Percentiles rank a stretch among this genome's conserved stretches.
Conservation (phyloP, 2,113 vertebrate genomes). For the Noturus placidus region DNA sequence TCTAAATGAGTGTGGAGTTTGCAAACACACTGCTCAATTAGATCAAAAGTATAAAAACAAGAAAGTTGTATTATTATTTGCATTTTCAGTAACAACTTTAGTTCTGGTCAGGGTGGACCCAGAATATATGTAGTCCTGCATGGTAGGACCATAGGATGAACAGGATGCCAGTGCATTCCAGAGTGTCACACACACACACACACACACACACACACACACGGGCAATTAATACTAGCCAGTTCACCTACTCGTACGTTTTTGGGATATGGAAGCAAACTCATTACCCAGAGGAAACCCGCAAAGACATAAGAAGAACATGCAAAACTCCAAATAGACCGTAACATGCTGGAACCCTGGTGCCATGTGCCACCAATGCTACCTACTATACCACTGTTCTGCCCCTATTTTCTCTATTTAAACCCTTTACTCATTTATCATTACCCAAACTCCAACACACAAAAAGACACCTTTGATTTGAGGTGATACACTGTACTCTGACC, state of each 20-base stretch:
- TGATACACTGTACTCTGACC: conserved; percentile 71
- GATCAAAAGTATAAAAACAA: not conserved
- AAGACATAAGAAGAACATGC: not conserved
- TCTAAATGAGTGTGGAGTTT: not conserved
- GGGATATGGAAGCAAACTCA: not conserved
- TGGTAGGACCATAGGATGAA: not conserved
- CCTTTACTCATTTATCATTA: not conserved
- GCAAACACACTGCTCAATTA: not conserved
- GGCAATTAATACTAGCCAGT: not conserved
- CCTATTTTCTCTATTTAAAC: not conserved
- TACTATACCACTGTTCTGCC: not conserved
- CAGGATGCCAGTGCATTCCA: not conserved
- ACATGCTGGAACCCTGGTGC: not conserved
- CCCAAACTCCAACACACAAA: not conserved
- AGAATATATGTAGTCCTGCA: not conserved
- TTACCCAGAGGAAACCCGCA: not conserved
- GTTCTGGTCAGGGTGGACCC: not conserved
- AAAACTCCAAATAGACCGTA: not conserved
- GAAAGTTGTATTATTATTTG: not conserved
- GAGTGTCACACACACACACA: too few species aligned
- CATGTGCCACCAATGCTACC: not conserved
- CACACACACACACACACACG: not conserved
- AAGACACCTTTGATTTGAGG: conserved; percentile 85
- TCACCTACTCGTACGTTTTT: not conserved
- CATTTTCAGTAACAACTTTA: not conserved